phyloP scores from a whole-genome alignment of 1,140 invertebrate species.

The Chelonus insularis region DNA sequence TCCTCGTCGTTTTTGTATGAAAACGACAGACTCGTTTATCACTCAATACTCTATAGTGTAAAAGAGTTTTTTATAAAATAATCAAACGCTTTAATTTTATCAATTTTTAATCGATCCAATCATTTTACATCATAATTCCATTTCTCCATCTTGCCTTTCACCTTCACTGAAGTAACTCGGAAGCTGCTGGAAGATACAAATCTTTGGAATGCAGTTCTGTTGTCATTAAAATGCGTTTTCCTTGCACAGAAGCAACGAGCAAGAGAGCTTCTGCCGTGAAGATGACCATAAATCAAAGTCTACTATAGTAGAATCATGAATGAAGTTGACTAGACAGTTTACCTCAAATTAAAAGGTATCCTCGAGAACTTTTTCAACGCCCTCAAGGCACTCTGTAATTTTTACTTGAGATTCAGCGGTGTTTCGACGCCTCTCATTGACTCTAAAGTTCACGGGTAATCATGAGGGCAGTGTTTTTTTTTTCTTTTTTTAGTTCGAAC shows the following conservation, averaged over 20 bases:
- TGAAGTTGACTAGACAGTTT: background rate
- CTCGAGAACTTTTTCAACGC: background rate
- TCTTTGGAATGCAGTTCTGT: no score
- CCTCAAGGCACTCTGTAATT: background rate
- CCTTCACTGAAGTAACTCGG: no score
- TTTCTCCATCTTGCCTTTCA: no score
- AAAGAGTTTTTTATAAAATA: no score
- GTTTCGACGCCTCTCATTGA: background rate
- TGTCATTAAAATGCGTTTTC: background rate
- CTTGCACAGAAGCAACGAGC: background rate
- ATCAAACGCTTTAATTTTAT: no score
- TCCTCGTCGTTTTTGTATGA: background rate
- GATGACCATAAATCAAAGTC: background rate
- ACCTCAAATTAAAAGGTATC: background rate
- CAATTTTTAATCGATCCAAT: no score
- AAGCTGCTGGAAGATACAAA: no score
- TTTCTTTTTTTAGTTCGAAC: background rate
- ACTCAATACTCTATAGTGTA: background rate
- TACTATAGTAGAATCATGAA: background rate
- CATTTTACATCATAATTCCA: no score
- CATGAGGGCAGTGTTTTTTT: slow-evolving; percentile 8
- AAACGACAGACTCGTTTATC: background rate
- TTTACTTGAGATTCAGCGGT: background rate
- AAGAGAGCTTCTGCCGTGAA: background rate
- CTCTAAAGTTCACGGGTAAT: slow-evolving; percentile 17